Base-by-base conservation (phyloP, 2,888 invertebrate species). In the Lasioglossum villosulum region DNA sequence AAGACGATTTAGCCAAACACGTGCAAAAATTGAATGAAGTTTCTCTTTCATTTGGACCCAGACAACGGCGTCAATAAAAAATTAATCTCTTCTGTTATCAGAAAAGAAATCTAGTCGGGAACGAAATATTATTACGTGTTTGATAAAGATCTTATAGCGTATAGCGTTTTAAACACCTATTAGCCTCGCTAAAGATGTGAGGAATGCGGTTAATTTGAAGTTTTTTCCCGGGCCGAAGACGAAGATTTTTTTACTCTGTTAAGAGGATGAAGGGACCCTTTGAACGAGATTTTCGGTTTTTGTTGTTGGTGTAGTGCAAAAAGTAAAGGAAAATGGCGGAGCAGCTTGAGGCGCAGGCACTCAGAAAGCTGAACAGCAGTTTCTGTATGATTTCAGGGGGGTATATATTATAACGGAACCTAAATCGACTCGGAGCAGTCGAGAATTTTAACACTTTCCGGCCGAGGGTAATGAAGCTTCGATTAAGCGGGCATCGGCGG, bases 401-500 rank as follows among this genome's bases (percentile, higher is more conserved):
- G 30, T 56, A 27, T 30, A 37, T 48, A 72, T 81, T 78, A 78
- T 82, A 80, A 80, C 74, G 74, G 82, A 37, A 56, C 56, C 16
- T 56, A 74, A 82, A 82, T 80, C 80, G 80, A 45, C 45, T 68
- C 56, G 37, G 30, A 23, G 68, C 52, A 73, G 80, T 16, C 12
- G 52, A 59, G 82, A 56, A 74, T 82, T 80, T 70, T 27, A 74
- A 74, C 80, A 52, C 74, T 42, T 56, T 82, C 80, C 82, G 68
- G 34, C 27, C 27, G 45, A 42, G 73, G 73, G 70, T 82, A 82
- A 82, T 59, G 74, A 82, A 79, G 74, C 80, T 82, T 39, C 34
- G 52, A 82, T 82, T 79, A 74, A 74, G 80, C 72, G 72, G 42
- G 80, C 72, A 48, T 79, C 82, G 73, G 68, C 72, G 73, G 80